Conservation (phyloP, 2,113 vertebrate species). For the Isichthys henryi region DNA sequence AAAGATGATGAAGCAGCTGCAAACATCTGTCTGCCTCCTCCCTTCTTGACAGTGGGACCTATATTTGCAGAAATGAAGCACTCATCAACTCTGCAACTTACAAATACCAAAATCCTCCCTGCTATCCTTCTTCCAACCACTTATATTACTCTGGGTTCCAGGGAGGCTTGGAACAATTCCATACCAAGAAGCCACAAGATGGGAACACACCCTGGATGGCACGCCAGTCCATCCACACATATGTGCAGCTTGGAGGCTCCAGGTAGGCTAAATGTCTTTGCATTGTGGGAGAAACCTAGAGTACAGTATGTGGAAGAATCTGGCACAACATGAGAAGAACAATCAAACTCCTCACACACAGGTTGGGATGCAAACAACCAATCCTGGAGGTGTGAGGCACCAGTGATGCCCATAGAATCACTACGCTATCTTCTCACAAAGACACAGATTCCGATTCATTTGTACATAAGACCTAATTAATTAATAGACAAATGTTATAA, state of each 20-base stretch:
- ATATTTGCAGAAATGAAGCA: neutral
- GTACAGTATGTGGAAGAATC: neutral
- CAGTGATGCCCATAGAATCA: neutral
- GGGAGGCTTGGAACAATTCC: neutral
- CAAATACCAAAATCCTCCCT: neutral
- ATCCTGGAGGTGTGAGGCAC: neutral
- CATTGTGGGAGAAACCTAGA: neutral
- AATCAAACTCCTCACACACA: neutral
- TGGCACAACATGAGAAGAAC: neutral
- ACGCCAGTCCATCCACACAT: neutral
- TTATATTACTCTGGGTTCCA: neutral
- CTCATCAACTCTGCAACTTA: neutral
- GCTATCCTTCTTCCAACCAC: neutral
- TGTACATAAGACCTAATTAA: neutral
- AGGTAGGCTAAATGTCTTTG: neutral
- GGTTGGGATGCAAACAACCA: neutral
- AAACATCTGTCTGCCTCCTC: neutral
- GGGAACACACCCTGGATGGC: neutral
- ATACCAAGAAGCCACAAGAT: neutral
- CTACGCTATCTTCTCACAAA: neutral
- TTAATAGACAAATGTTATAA: neutral
- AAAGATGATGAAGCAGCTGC: neutral
- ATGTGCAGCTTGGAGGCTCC: neutral
- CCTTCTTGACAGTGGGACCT: neutral
- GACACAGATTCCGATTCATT: neutral